Evolutionary conservation across 2,888 invertebrate species (phyloP).

Genomic region (Noctua comes): DNA sequence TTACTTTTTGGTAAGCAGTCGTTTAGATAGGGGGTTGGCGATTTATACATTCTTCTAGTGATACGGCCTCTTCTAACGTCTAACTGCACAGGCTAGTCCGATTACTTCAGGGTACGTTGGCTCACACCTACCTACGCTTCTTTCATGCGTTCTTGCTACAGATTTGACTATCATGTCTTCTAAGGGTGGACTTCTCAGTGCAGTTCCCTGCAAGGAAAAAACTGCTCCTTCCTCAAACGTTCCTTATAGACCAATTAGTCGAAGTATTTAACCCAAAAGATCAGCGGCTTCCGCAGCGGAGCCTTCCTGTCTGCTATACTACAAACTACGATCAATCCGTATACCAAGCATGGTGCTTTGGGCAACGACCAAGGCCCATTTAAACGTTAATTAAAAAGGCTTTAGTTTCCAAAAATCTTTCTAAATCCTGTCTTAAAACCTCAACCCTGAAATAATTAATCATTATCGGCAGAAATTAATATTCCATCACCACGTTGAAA

Average conservation of each 20-base stretch:
- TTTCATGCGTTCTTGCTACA: neutral
- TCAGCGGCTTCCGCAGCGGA: neutral
- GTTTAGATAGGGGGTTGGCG: conserved; percentile 16
- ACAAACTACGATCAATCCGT: neutral
- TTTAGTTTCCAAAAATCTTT: neutral
- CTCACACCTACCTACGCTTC: neutral
- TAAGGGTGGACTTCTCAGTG: neutral
- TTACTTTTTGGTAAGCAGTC: conserved; percentile 26
- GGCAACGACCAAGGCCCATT: neutral
- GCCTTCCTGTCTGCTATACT: neutral
- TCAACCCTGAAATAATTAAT: neutral
- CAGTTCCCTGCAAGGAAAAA: neutral
- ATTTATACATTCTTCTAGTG: conserved; percentile 23
- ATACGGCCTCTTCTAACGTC: neutral
- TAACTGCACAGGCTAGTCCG: neutral
- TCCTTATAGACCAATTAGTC: neutral
- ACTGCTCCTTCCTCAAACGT: neutral
- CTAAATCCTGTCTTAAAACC: neutral
- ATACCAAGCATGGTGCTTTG: neutral
- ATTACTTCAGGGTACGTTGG: neutral
- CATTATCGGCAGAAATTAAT: neutral
- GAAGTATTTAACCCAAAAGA: neutral
- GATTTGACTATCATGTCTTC: conserved; percentile 1
- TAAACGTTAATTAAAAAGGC: neutral
- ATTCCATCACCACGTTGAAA: neutral